Percentiles rank a stretch among this genome's conserved stretches.
Evolutionary conservation across 2,797 vertebrate genomes (phyloP).

Genomic region (Labeo calbasu): DNA sequence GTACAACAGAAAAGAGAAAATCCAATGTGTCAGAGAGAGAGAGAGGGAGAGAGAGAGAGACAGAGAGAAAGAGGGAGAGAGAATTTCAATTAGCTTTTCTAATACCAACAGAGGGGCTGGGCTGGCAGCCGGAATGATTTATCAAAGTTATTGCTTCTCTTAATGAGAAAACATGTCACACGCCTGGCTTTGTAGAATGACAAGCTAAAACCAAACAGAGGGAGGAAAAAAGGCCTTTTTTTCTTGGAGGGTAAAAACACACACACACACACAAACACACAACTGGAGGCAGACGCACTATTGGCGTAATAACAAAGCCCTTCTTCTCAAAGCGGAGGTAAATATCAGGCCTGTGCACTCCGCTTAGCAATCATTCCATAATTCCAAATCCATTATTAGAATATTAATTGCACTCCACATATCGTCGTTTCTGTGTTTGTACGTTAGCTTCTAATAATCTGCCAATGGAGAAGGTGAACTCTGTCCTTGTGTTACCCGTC

Average conservation of each 20-base stretch:
- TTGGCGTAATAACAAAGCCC: slow-evolving; percentile 50
- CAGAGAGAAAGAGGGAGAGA: slow-evolving; percentile 39
- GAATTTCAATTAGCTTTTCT: slow-evolving; percentile 81
- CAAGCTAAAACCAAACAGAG: slow-evolving; percentile 69
- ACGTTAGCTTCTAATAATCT: slow-evolving; percentile 22
- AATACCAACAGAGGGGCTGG: slow-evolving; percentile 80
- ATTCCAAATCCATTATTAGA: slow-evolving; percentile 33
- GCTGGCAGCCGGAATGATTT: slow-evolving; percentile 80
- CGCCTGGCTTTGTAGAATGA: slow-evolving; percentile 75
- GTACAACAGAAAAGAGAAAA: slow-evolving; percentile 48
- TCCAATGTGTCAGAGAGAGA: slow-evolving; percentile 37
- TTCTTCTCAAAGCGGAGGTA: slow-evolving; percentile 43
- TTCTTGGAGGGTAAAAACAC: slow-evolving; percentile 47
- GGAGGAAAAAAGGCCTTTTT: slow-evolving; percentile 48
- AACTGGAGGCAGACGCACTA: slow-evolving; percentile 45
- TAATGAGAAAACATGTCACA: slow-evolving; percentile 77
- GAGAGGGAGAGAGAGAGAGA: slow-evolving; percentile 17
- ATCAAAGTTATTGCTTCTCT: slow-evolving; percentile 82
- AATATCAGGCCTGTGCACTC: slow-evolving; percentile 30
- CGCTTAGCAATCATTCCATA: slow-evolving; percentile 36
- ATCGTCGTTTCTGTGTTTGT: slow-evolving; percentile 6
- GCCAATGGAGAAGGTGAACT: neutral
- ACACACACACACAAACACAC: slow-evolving; percentile 34
- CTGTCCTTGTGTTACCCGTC: neutral
- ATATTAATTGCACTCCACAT: slow-evolving; percentile 47